Evolutionary conservation across 2,888 invertebrate species (phyloP).

Genomic region (Philereme vetulata): DNA sequence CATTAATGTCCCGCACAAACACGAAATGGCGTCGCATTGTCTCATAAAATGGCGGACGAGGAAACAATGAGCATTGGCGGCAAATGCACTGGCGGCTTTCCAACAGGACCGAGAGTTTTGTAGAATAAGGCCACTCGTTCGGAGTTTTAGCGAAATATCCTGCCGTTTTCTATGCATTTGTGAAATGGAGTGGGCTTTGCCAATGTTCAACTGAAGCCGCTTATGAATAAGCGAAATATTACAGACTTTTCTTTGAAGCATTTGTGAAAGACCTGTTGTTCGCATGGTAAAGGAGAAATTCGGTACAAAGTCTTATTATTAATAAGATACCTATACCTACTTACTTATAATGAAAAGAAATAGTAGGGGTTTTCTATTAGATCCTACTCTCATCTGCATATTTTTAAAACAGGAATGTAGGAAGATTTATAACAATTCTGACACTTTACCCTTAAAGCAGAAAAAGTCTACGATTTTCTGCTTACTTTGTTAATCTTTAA

Average conservation of each 20-base stretch:
- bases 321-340: too few relatives aligned
- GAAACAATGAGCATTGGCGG: conserved; percentile 38
- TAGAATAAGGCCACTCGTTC: conserved; percentile 47
- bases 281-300: background rate
- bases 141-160: conserved; percentile 39
- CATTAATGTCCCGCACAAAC: conserved; percentile 42
- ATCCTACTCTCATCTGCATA: too few relatives aligned
- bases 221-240: conserved; percentile 6
- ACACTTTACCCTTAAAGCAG: too few relatives aligned
- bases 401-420: too few relatives aligned
- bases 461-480: too few relatives aligned
- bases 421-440: too few relatives aligned
- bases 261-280: background rate
- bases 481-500: too few relatives aligned
- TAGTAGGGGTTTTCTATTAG: too few relatives aligned
- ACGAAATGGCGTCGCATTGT: conserved; percentile 51
- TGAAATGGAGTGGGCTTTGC: conserved; percentile 11
- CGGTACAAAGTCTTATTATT: too few relatives aligned
- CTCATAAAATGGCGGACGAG: conserved; percentile 42
- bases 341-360: too few relatives aligned
- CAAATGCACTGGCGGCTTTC: conserved; percentile 45
- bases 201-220: background rate
- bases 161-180: conserved; percentile 30
- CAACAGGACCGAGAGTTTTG: conserved; percentile 40
- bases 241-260: background rate